Conservation (phyloP, 1,140 invertebrate genomes). For the Drosophila ambigua region DNA sequence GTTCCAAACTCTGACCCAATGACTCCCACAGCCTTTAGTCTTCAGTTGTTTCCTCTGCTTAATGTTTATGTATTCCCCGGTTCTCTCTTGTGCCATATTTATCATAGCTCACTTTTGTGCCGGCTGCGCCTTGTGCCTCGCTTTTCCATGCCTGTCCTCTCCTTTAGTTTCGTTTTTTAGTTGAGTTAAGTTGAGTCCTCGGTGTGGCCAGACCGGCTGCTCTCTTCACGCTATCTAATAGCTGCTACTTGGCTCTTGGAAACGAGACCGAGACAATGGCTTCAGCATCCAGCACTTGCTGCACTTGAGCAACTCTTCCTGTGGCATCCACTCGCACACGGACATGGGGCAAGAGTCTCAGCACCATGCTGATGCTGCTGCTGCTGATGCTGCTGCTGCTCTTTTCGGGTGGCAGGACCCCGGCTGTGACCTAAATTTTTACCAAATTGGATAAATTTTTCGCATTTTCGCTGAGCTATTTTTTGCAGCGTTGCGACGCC, state of each 20-base stretch:
- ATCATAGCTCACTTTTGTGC: conserved; percentile 66
- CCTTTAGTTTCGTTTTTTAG: conserved; percentile 13
- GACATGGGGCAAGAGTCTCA: conserved; percentile 1
- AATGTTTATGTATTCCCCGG: conserved; percentile 48
- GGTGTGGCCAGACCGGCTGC: not conserved
- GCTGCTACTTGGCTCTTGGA: conserved; percentile 30
- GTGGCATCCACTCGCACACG: conserved; percentile 39
- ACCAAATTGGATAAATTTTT: conserved; percentile 84
- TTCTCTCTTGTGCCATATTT: conserved; percentile 54
- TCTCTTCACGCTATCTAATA: conserved; percentile 55
- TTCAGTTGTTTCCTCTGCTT: conserved; percentile 22
- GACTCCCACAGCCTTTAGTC: conserved; percentile 33
- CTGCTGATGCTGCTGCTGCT: conserved; percentile 57
- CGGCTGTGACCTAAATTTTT: conserved; percentile 83
- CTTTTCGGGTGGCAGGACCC: conserved; percentile 70
- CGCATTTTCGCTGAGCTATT: conserved; percentile 75
- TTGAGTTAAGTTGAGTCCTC: not conserved
- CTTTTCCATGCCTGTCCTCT: conserved; percentile 2
- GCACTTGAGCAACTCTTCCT: conserved; percentile 79
- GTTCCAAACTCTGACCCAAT: conserved; percentile 24
- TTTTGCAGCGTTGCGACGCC: conserved; percentile 41
- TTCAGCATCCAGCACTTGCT: conserved; percentile 54
- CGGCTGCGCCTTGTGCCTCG: conserved; percentile 43
- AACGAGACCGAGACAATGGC: conserved; percentile 69
- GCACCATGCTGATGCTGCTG: conserved; percentile 1